phyloP scores from a whole-genome alignment of 2,797 vertebrate species.

The Limnodromus scolopaceus region DNA sequence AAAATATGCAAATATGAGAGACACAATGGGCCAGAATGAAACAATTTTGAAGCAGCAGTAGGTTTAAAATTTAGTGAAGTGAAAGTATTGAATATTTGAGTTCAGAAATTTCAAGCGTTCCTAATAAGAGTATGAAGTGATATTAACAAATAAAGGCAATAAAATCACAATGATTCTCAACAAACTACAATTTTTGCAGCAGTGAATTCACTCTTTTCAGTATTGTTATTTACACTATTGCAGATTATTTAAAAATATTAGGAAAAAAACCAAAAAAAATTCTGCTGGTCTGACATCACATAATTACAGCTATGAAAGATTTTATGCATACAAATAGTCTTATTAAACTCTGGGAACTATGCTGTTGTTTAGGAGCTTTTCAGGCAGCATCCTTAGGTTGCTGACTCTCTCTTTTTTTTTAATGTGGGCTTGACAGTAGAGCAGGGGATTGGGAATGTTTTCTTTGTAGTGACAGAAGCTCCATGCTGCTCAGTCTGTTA shows the following conservation, averaged over 20 bases:
- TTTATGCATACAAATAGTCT: not conserved
- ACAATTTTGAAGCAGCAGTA: not conserved
- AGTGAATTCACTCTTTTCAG: not conserved
- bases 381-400: not conserved
- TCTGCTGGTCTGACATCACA: not conserved
- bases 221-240: not conserved
- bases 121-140: not conserved
- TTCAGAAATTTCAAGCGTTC: not conserved
- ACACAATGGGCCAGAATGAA: not conserved
- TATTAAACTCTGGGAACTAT: not conserved
- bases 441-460: not conserved
- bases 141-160: not conserved
- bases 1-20: not conserved
- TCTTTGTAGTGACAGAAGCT: slow-evolving; percentile 22
- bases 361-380: not conserved
- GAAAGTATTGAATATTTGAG: not conserved
- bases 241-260: not conserved
- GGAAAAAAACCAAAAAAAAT: not conserved
- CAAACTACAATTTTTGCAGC: not conserved
- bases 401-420: slow-evolving; percentile 7
- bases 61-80: not conserved
- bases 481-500: not conserved
- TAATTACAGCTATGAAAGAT: not conserved
- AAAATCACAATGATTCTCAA: not conserved
- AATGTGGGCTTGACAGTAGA: not conserved